These are phyloP conservation scores for Labeo calbasu DNA, from an alignment of 2,797 vertebrate species.

Conservation along the genomic window DNA sequence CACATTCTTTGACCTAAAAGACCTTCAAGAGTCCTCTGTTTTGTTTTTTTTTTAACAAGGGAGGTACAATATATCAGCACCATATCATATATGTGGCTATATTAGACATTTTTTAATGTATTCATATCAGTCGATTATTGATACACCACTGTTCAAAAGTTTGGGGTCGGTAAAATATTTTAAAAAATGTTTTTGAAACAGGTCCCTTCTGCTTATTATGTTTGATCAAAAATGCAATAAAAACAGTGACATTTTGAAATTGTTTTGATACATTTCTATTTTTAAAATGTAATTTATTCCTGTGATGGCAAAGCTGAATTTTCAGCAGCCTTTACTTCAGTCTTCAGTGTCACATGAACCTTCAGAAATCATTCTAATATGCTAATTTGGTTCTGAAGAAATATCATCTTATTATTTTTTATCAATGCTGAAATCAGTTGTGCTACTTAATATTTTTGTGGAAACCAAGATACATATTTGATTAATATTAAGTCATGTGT, in stretches of 20 bases:
- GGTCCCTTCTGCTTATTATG: neutral
- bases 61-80: neutral
- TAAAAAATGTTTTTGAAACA: neutral
- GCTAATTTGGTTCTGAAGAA: neutral
- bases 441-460: neutral
- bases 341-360: neutral
- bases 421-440: neutral
- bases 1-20: neutral
- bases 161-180: neutral
- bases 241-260: neutral
- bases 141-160: neutral
- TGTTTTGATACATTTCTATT: no score
- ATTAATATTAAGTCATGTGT: neutral
- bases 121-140: neutral
- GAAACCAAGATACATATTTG: neutral
- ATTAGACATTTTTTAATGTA: neutral
- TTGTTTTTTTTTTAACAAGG: neutral
- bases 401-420: neutral
- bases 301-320: neutral
- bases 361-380: neutral
- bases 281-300: neutral
- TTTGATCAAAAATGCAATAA: neutral
- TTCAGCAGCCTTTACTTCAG: neutral
- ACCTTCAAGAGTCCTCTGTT: neutral
- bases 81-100: neutral